These are phyloP conservation scores for Netelia melanura DNA, from an alignment of 2,888 invertebrate species.

Conservation along the genomic window DNA sequence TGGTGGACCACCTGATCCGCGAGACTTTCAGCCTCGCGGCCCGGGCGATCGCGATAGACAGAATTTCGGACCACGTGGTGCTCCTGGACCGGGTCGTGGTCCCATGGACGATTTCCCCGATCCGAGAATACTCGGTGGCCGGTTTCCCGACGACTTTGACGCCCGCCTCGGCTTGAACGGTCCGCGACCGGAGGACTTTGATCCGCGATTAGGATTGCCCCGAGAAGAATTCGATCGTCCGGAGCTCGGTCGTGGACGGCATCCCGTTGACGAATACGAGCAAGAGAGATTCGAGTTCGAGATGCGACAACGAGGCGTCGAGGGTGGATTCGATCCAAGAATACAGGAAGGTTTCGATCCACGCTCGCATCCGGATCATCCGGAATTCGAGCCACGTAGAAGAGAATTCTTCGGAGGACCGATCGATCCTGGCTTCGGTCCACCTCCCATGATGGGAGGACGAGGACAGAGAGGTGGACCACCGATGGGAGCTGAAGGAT, in stretches of 20 bases:
- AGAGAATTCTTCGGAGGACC: conserved; percentile 82
- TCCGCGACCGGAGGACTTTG: conserved; percentile 79
- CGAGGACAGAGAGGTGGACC: conserved; percentile 79
- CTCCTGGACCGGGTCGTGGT: conserved; percentile 65
- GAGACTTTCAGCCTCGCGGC: conserved; percentile 76
- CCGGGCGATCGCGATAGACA: conserved; percentile 76
- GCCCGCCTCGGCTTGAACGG: conserved; percentile 78
- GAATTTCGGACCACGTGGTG: conserved; percentile 75
- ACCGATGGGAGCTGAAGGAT: conserved; percentile 82
- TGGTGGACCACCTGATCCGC: conserved; percentile 75
- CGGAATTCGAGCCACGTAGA: conserved; percentile 82
- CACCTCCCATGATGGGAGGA: conserved; percentile 82
- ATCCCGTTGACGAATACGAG: conserved; percentile 80
- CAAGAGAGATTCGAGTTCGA: conserved; percentile 82
- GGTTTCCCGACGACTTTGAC: conserved; percentile 81
- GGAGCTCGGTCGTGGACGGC: conserved; percentile 77
- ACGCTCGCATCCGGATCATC: conserved; percentile 79
- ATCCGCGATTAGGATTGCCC: conserved; percentile 73
- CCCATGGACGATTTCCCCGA: conserved; percentile 80
- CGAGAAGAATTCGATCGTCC: conserved; percentile 81
- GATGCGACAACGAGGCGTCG: conserved; percentile 77
- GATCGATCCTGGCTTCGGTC: conserved; percentile 80
- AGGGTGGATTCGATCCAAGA: conserved; percentile 82
- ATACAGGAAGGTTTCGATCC: conserved; percentile 80
- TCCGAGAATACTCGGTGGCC: conserved; percentile 76